phyloP scores from a whole-genome alignment of 2,888 invertebrate species.

The Hyppa rectilinea region DNA sequence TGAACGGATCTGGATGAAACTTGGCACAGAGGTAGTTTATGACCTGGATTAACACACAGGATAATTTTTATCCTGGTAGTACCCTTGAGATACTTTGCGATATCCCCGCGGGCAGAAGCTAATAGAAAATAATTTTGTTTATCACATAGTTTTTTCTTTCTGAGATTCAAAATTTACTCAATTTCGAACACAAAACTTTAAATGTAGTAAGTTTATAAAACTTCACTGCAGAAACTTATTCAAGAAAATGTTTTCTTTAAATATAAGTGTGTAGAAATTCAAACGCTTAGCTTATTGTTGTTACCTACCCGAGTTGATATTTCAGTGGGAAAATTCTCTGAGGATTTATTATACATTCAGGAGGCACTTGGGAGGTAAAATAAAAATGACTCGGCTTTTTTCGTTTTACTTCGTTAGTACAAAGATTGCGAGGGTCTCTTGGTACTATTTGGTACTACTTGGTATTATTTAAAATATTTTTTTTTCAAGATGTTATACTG shows the following conservation, averaged over 20 bases:
- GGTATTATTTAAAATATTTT: slow-evolving; percentile 13
- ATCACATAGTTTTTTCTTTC: not conserved
- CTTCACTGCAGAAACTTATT: not conserved
- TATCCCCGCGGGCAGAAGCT: too few relatives aligned
- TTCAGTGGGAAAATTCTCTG: slow-evolving; percentile 18
- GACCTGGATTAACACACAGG: too few relatives aligned
- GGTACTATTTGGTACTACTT: too few relatives aligned
- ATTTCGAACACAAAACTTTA: not conserved
- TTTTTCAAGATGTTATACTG: too few relatives aligned
- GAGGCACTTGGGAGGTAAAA: slow-evolving; percentile 36
- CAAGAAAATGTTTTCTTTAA: slow-evolving; percentile 8
- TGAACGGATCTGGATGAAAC: too few relatives aligned
- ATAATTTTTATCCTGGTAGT: too few relatives aligned
- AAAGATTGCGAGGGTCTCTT: slow-evolving; percentile 2
- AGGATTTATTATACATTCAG: slow-evolving; percentile 54
- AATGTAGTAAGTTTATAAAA: not conserved
- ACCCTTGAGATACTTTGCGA: too few relatives aligned
- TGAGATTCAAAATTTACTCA: not conserved
- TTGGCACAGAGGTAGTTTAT: too few relatives aligned
- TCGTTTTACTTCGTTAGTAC: slow-evolving; percentile 33
- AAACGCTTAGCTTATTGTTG: slow-evolving; percentile 15
- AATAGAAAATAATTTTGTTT: too few relatives aligned
- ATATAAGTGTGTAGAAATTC: slow-evolving; percentile 1
- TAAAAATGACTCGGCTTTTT: slow-evolving; percentile 30
- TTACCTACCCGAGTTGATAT: slow-evolving; percentile 6